Percentiles rank a stretch among this genome's conserved stretches.
Evolutionary conservation across 2,888 invertebrate species (phyloP).

Genomic region (Eumacrocentrus americanus): DNA sequence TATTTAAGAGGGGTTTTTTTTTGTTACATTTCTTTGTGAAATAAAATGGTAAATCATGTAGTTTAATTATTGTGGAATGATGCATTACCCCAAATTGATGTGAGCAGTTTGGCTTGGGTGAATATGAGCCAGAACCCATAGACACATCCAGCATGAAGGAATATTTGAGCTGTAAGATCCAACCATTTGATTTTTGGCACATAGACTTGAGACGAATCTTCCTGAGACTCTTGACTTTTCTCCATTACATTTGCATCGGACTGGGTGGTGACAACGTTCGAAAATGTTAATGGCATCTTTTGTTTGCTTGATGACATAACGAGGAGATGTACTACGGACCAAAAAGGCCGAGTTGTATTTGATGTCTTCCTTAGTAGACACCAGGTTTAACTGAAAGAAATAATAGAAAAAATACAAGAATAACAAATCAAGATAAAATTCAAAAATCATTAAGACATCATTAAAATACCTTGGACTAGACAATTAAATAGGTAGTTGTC

Average conservation of each 20-base stretch:
- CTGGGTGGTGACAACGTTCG: neutral
- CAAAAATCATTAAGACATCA: no score
- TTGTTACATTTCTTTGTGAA: neutral
- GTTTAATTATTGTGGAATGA: no score
- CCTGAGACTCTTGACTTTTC: conserved; percentile 1
- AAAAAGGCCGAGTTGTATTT: no score
- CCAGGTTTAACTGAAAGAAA: neutral
- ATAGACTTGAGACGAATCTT: conserved; percentile 56
- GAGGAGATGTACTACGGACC: no score
- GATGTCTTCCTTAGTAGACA: neutral
- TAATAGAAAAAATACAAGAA: neutral
- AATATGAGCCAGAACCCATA: conserved; percentile 75
- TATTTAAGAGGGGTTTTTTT: neutral
- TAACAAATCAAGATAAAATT: no score
- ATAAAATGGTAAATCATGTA: neutral
- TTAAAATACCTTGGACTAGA: no score
- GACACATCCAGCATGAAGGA: conserved; percentile 72
- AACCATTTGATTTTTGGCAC: conserved; percentile 74
- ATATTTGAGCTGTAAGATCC: conserved; percentile 73
- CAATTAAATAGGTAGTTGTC: no score
- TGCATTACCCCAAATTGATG: conserved; percentile 77
- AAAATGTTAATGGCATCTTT: neutral
- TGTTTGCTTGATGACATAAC: conserved; percentile 12
- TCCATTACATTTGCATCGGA: neutral
- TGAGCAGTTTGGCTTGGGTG: conserved; percentile 68